Conservation (phyloP, 2,888 invertebrate genomes). For the Nemotelus nigrinus region DNA sequence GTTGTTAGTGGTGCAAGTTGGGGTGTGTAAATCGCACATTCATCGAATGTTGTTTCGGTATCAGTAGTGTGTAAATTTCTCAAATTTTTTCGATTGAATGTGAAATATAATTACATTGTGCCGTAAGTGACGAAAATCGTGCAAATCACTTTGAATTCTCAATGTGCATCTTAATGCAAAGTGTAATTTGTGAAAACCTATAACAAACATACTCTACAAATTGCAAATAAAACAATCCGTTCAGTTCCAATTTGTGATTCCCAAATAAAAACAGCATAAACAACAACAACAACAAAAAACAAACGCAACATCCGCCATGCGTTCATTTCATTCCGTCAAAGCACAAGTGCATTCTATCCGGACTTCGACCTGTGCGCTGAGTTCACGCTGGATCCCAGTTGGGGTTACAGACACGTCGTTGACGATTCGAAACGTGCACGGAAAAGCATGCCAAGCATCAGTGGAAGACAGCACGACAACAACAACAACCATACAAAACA, state of each 20-base stretch:
- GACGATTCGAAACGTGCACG: constrained; percentile 13
- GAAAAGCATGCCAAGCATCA: neutral
- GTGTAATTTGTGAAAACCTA: too few species aligned
- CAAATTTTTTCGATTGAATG: too few species aligned
- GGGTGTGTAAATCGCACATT: constrained; percentile 2
- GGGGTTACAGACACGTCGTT: neutral
- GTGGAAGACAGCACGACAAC: neutral
- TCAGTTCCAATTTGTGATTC: too few species aligned
- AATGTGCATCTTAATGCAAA: too few species aligned
- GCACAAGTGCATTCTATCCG: constrained; percentile 5
- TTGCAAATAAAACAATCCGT: too few species aligned
- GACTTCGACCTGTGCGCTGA: constrained; percentile 15
- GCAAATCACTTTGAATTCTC: too few species aligned
- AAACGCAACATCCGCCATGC: neutral
- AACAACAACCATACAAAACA: neutral
- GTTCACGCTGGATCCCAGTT: neutral
- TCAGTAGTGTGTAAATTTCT: neutral
- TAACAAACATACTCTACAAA: too few species aligned
- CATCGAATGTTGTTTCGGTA: neutral
- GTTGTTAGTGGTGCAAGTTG: neutral
- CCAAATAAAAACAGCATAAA: too few species aligned
- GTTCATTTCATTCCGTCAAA: neutral
- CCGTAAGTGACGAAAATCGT: too few species aligned
- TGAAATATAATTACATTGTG: too few species aligned
- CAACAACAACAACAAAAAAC: neutral